Conservation (phyloP, 2,888 invertebrate genomes). For the Agriopis aurantiaria region DNA sequence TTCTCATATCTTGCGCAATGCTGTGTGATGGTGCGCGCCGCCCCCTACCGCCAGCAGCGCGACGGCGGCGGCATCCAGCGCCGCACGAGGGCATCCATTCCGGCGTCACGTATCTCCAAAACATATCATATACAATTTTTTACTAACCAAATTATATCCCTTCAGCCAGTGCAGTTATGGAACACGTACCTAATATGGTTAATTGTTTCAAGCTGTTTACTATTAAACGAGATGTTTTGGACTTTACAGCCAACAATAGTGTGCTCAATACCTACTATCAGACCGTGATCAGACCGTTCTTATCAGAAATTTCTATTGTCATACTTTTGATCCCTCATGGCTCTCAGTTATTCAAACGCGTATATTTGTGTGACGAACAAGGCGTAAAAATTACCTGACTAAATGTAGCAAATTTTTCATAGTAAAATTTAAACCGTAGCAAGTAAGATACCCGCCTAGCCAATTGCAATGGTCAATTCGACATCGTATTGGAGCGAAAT, state of each 20-base stretch:
- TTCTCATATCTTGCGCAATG: slow-evolving; percentile 79
- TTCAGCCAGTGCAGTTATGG: neutral
- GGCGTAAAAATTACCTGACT: slow-evolving; percentile 1
- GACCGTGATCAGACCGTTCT: too few species aligned
- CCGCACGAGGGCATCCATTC: slow-evolving; percentile 58
- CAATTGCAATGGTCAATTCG: slow-evolving; percentile 33
- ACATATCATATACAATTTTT: slow-evolving; percentile 24
- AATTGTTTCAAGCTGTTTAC: slow-evolving; percentile 1
- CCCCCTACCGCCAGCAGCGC: slow-evolving; percentile 60
- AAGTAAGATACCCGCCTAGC: slow-evolving; percentile 8
- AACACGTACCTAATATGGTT: slow-evolving; percentile 1
- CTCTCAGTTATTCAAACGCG: neutral
- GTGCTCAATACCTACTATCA: neutral
- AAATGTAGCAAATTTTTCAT: neutral
- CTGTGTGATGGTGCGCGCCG: slow-evolving; percentile 74
- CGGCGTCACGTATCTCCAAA: slow-evolving; percentile 14
- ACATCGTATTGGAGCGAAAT: slow-evolving; percentile 37
- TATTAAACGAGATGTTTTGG: slow-evolving; percentile 2
- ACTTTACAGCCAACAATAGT: neutral
- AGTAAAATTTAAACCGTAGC: slow-evolving; percentile 6
- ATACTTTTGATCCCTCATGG: neutral
- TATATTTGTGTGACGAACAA: neutral
- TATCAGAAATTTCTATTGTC: too few species aligned
- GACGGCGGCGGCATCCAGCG: slow-evolving; percentile 29
- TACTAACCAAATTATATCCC: neutral